Evolutionary conservation across 1,140 invertebrate species (phyloP).

Genomic region (Micrasema longulum): DNA sequence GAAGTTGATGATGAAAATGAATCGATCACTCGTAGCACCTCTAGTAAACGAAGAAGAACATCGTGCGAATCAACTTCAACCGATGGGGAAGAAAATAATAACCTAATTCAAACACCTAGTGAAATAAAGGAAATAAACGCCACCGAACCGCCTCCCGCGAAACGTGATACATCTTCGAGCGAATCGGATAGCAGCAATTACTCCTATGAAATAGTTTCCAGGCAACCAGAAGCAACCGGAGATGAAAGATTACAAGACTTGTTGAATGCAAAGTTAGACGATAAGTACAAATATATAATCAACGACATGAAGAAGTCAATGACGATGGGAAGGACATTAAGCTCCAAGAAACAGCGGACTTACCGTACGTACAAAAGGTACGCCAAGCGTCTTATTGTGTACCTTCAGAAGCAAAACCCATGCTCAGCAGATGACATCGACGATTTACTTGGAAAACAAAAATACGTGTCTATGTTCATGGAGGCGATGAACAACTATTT

Average conservation of each 20-base stretch:
- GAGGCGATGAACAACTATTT: conserved; percentile 65
- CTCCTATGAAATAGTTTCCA: conserved; percentile 57
- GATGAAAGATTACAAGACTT: conserved; percentile 52
- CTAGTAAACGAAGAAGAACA: conserved; percentile 52
- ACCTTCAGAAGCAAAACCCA: conserved; percentile 65
- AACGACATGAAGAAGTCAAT: conserved; percentile 69
- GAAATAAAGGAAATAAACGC: conserved; percentile 55
- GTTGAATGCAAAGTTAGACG: conserved; percentile 50
- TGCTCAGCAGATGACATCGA: conserved; percentile 67
- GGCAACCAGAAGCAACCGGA: conserved; percentile 55
- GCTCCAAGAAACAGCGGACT: conserved; percentile 64
- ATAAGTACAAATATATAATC: conserved; percentile 65
- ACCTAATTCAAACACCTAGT: conserved; percentile 27
- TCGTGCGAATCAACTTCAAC: conserved; percentile 49
- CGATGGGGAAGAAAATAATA: conserved; percentile 59
- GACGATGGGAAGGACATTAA: conserved; percentile 65
- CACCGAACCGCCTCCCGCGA: conserved; percentile 51
- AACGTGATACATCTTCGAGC: conserved; percentile 39
- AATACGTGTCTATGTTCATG: conserved; percentile 65
- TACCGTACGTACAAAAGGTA: conserved; percentile 66
- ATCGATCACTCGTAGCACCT: conserved; percentile 40
- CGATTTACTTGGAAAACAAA: conserved; percentile 64
- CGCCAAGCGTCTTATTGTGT: conserved; percentile 65
- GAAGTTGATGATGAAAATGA: conserved; percentile 44
- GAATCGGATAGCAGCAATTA: conserved; percentile 57